Base-by-base conservation (phyloP, 64 coral and sea anemone genomes). In the Actinia equina region DNA sequence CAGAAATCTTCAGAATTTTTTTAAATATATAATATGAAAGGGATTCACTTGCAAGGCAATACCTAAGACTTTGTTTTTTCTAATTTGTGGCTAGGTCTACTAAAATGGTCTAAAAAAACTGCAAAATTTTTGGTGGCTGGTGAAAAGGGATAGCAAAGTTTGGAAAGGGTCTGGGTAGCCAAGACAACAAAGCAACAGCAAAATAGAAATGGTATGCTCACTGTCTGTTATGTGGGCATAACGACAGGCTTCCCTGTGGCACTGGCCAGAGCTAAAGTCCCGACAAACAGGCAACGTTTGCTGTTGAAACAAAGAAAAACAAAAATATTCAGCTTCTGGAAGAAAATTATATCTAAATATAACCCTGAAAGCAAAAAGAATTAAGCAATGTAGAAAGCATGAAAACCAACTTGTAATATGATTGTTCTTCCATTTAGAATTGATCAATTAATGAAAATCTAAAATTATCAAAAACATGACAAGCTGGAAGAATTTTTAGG, bases 171-270 rank as follows among this genome's bases (percentile, higher is more conserved):
- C 26, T 52, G 78, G 18, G 41, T 81, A 81, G 19, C 44, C 62
- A 81, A 81, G 49, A 52, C 78, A 17, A 49, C 2, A 81, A 49
- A 52, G 43, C 42, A 81, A 49, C 23, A 85, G 83, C 83, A 85
- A 85, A 60, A 85, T 57, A 85, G 83, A 85, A 85, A 63, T 58
- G 85, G 77, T 87, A 76, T 87, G 90, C 90, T 92, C 90, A 92
- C 90, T 97, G 92, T 97, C 93, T 88, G 91, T 92, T 90, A 99
- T 92, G 90, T 99, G 97, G 89, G 93, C 93, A 99, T 95, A 99
- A 89, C 97, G 93, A 88, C 97, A 99, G 88, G 93, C 90, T 82
- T 99, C 97, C 87, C 97, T 92, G 88, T 95, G 91, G 76, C 97
- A 99, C 93, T 95, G 93, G 91, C 97, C 97, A 91, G 93, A 87